These are phyloP conservation scores for Seira musarum DNA, from an alignment of 2,888 invertebrate species.

Conservation along the genomic window DNA sequence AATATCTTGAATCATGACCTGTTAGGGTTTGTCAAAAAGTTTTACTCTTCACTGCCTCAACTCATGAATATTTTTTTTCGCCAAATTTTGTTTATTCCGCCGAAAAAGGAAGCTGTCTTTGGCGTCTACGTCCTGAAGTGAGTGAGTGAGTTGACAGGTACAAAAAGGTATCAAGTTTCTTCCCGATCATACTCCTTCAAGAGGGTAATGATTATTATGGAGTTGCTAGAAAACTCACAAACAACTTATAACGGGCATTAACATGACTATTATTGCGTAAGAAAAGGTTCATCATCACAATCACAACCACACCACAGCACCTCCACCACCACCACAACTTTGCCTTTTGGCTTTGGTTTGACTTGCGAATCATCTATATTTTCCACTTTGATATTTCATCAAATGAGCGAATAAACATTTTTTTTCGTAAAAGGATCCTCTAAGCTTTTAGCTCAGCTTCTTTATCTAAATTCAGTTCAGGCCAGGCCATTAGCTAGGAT, in stretches of 20 bases:
- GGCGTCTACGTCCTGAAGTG: not conserved
- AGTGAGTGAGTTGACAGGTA: not conserved
- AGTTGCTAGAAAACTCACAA: not conserved
- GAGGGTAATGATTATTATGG: not conserved
- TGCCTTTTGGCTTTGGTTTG: too few species aligned
- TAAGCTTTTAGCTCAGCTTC: not conserved
- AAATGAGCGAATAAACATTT: too few species aligned
- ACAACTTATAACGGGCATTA: not conserved
- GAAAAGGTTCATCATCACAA: not conserved
- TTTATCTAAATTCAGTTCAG: not conserved
- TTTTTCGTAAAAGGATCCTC: not conserved
- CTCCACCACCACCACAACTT: not conserved
- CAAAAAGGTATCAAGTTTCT: not conserved
- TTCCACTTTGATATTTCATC: too few species aligned
- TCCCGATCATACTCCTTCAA: not conserved
- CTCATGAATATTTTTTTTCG: too few species aligned
- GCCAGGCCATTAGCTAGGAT: conserved; percentile 18
- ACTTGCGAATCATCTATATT: too few species aligned
- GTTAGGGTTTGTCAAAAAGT: too few species aligned
- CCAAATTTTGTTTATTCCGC: too few species aligned
- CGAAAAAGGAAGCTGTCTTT: too few species aligned
- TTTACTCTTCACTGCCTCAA: too few species aligned
- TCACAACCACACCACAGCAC: too few species aligned
- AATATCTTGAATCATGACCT: too few species aligned
- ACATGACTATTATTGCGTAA: not conserved